phyloP scores from a whole-genome alignment of 2,888 invertebrate species.

The Thereva unica region DNA sequence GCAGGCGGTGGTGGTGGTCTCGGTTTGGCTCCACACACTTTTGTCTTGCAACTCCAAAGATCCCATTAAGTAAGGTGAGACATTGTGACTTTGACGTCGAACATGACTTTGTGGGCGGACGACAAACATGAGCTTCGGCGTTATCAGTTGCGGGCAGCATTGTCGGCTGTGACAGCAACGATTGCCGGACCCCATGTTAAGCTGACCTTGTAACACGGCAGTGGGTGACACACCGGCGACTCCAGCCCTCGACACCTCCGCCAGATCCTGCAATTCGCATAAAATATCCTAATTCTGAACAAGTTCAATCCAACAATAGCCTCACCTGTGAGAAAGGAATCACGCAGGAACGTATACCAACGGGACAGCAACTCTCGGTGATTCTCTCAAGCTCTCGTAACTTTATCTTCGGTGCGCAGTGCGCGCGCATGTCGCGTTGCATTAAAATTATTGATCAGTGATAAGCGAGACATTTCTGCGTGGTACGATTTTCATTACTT shows the following conservation, averaged over 20 bases:
- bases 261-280: slow-evolving; percentile 3
- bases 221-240: slow-evolving; percentile 29
- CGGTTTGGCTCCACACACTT: slow-evolving; percentile 11
- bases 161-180: not conserved
- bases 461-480: slow-evolving; percentile 32
- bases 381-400: too few relatives aligned
- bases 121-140: slow-evolving; percentile 46
- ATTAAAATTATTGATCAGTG: slow-evolving; percentile 34
- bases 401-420: slow-evolving; percentile 11
- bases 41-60: slow-evolving; percentile 26
- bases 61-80: slow-evolving; percentile 46
- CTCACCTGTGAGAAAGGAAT: slow-evolving; percentile 13
- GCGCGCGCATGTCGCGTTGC: slow-evolving; percentile 13
- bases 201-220: slow-evolving; percentile 23
- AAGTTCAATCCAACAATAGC: slow-evolving; percentile 24
- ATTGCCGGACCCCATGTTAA: too few relatives aligned
- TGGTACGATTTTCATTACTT: slow-evolving; percentile 21
- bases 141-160: slow-evolving; percentile 28
- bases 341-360: not conserved
- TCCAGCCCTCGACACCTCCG: slow-evolving; percentile 19
- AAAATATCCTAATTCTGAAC: slow-evolving; percentile 31
- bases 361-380: not conserved
- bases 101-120: slow-evolving; percentile 59
- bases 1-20: slow-evolving; percentile 15
- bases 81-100: slow-evolving; percentile 51